A percentile compares a stretch with the other conserved stretches of the same genome.
Conservation (phyloP, 2,888 invertebrate genomes). For the Drosophila nr. fundita region DNA sequence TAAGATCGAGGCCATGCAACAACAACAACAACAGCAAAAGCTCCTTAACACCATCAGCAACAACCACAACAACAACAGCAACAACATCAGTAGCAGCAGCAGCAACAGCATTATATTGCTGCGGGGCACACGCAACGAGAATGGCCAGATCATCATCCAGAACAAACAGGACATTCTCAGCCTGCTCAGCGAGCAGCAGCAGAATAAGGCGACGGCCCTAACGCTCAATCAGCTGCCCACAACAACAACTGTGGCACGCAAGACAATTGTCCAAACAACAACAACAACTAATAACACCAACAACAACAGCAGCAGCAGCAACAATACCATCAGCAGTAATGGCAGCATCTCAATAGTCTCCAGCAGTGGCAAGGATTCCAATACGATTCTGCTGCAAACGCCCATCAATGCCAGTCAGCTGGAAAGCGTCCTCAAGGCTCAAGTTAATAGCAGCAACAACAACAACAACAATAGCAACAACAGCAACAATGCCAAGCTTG, state of each 20-base stretch:
- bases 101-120: constrained; percentile 84
- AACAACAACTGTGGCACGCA: constrained; percentile 82
- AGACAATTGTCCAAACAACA: constrained; percentile 76
- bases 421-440: constrained; percentile 82
- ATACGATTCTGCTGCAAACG: constrained; percentile 84
- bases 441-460: constrained; percentile 37
- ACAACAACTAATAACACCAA: constrained; percentile 56
- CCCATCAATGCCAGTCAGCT: constrained; percentile 84
- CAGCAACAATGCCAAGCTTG: constrained; percentile 48
- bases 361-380: constrained; percentile 63
- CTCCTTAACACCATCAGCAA: constrained; percentile 60
- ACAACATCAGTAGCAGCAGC: constrained; percentile 60
- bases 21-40: constrained; percentile 56
- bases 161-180: constrained; percentile 85
- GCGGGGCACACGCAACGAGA: constrained; percentile 85
- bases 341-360: constrained; percentile 66
- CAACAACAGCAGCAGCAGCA: constrained; percentile 50
- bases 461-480: constrained; percentile 31
- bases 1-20: constrained; percentile 78
- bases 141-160: constrained; percentile 85
- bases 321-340: constrained; percentile 20
- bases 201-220: constrained; percentile 77
- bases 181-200: constrained; percentile 82
- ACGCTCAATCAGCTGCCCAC: constrained; percentile 82
- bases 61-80: constrained; percentile 56